phyloP scores from a whole-genome alignment of 2,797 vertebrate genomes.

The Lutjanus campechanus region DNA sequence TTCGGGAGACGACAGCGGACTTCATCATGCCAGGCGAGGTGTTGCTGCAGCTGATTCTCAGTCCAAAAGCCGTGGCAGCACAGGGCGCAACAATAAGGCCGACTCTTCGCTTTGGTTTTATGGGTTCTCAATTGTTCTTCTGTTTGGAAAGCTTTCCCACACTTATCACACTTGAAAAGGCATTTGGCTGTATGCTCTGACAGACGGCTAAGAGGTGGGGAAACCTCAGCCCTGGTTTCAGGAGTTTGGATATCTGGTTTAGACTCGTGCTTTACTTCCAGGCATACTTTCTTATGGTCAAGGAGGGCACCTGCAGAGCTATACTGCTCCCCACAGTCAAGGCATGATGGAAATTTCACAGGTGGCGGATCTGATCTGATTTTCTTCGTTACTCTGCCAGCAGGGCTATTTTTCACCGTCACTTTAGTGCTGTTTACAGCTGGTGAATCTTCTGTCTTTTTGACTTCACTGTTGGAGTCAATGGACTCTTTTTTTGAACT shows the following conservation, averaged over 20 bases:
- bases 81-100: slow-evolving; percentile 83
- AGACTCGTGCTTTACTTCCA: slow-evolving; percentile 26
- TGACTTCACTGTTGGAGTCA: slow-evolving; percentile 3
- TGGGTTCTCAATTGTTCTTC: slow-evolving; percentile 80
- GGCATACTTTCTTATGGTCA: slow-evolving; percentile 66
- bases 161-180: slow-evolving; percentile 87
- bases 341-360: slow-evolving; percentile 47
- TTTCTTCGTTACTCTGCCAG: slow-evolving; percentile 30
- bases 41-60: slow-evolving; percentile 86
- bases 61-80: slow-evolving; percentile 88
- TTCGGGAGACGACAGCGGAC: slow-evolving; percentile 85
- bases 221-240: slow-evolving; percentile 51
- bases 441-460: background rate
- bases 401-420: slow-evolving; percentile 4
- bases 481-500: background rate
- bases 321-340: slow-evolving; percentile 63
- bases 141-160: slow-evolving; percentile 87
- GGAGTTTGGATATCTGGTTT: slow-evolving; percentile 41
- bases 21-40: slow-evolving; percentile 88
- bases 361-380: background rate
- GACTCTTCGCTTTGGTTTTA: slow-evolving; percentile 77
- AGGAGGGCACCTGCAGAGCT: slow-evolving; percentile 56
- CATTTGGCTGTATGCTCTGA: slow-evolving; percentile 73
- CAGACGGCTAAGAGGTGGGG: slow-evolving; percentile 23
- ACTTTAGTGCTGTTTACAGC: background rate